Evolutionary conservation across 2,113 vertebrate species (phyloP), one percentile per base, ranked within the genome.

Genomic region (Rostratula benghalensis): DNA sequence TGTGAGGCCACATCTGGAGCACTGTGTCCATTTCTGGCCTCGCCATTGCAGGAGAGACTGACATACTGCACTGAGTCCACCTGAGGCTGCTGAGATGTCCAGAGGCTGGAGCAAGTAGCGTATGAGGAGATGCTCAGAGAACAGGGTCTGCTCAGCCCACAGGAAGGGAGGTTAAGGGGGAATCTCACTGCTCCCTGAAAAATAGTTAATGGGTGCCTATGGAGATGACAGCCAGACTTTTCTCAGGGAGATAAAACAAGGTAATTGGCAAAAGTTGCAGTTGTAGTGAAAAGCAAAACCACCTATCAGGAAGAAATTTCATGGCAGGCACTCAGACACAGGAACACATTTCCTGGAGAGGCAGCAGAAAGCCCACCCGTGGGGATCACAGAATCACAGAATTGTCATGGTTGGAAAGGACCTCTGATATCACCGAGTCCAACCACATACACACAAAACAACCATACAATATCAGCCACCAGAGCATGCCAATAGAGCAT

Each of bases 21-120:
- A 3, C 21, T 43, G 14, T 37, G 18, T 43, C 50, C 46, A 27
- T 67, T 61, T 20, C 63, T 68, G 46, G 20, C 5, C n/a, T 67
- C 10, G 45, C 35, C 13, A 22, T 33, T 67, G 53, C n/a, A 53
- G 20, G 19, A 74, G 24, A 60, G 13, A 13, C 24, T 67, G 82
- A 18, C 9, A 10, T 60, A 25, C 24, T 56, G 56, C 30, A 39
- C 3, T 12, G 45, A 77, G 56, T 12, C 48, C 24, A 25, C 20
- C 17, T 18, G 30, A 35, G 16, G 50, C 48, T 69, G 56, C 30
- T 0, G 1, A 63, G 27, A 39, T 51, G 37, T 8, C 28, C 1
- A 0, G 33, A 37, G 27, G 4, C 51, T 65, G 23, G 51, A 59
- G 33, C 9, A 57, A 8, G 1, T 1, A 2, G 13, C 0, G 0